phyloP scores from a whole-genome alignment of 2,888 invertebrate species.

The Heliconius ethilla region DNA sequence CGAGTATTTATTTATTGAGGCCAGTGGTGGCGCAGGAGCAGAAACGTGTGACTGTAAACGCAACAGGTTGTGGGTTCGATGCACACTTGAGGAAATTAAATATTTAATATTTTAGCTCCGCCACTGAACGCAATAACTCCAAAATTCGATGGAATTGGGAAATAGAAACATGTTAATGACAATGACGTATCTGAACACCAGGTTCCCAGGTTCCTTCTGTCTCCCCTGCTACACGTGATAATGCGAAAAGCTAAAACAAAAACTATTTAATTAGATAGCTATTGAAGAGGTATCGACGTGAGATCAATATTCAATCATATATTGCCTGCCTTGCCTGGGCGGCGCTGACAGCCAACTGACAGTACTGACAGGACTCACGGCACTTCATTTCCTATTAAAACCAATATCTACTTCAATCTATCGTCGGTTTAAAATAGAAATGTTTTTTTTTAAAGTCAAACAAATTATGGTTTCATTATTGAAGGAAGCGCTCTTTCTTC shows the following conservation, averaged over 20 bases:
- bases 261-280: background rate
- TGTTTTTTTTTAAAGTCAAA: constrained; percentile 19
- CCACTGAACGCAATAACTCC: no score
- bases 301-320: constrained; percentile 20
- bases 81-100: background rate
- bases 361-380: constrained; percentile 32
- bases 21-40: no score
- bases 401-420: constrained; percentile 5
- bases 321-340: background rate
- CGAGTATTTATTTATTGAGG: no score
- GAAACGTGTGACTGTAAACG: no score
- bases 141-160: no score
- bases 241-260: no score
- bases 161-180: no score
- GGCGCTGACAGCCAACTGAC: constrained; percentile 27
- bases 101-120: background rate
- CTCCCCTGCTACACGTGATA: background rate
- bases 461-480: background rate
- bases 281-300: background rate
- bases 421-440: constrained; percentile 14
- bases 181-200: background rate
- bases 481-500: background rate
- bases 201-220: background rate
- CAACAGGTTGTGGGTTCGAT: no score
- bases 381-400: constrained; percentile 32